Base-by-base conservation (phyloP, 1,140 invertebrate species). In the Anagrus nilaparvatae region DNA sequence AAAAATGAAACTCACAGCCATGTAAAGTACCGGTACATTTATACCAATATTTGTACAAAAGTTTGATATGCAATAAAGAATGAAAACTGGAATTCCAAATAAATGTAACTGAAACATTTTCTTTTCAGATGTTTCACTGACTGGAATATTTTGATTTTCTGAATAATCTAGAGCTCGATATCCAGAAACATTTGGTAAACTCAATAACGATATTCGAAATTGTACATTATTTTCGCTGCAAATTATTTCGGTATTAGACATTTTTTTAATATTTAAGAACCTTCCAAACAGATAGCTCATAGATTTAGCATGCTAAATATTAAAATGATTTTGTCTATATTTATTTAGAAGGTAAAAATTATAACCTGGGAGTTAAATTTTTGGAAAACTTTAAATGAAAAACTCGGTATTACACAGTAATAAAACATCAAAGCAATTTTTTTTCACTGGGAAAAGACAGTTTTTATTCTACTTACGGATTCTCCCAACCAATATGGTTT, bases 21-120 rank as follows among this genome's bases (percentile, higher is more conserved):
- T 74, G 63, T 85, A 89, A 48, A 96, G 73, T 69, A 93, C 88
- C 39, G 94, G 94, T 54, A 95, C 81, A 63, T 96, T 93, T 71
- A 95, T 97, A 23, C 94, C 94, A 51, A 98, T 86, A 58, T 86
- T 93, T 6, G 92, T 97, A 54, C 90, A 80, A 60, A 97, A 94
- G 65, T 98, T 97, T 18, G 91, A 96, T 21, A 91, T 42, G 14
- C 82, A 81, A 65, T 97, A 97, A 37, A 97, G 65, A 40, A 97
- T 71, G 60, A 97, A 97, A 45, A 95, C 72, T 4, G 79, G 75
- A 65, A 97, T 84, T 43, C 78, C 78, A 1, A 97, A 70, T 17
- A 97, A 67, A 8, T 77, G 77, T 33, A 94, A 70, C 56, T 94
- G 85, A 45, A 95, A 72, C 82, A 95, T 89, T 67, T 88, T 77